Percentiles rank a stretch among this genome's conserved stretches.
These are phyloP conservation scores for Hypsopygia costalis DNA, from an alignment of 2,888 invertebrate genomes.

Conservation along the genomic window DNA sequence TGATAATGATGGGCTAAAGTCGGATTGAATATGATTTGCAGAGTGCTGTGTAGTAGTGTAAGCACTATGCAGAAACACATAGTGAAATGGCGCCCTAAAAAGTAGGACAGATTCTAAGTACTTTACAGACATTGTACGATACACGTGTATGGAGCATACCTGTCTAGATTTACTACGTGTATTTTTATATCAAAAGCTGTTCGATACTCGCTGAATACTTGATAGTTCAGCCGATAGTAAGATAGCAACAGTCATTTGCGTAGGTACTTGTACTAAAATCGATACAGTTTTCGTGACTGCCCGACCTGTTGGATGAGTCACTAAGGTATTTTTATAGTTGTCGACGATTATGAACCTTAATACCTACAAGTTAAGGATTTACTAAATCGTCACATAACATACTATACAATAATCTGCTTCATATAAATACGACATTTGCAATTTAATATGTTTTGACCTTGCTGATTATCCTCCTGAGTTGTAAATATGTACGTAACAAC, in stretches of 20 bases:
- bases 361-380: conserved; percentile 24
- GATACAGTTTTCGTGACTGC: conserved; percentile 55
- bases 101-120: not conserved
- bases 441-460: conserved; percentile 47
- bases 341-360: conserved; percentile 39
- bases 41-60: too few relatives aligned
- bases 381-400: conserved; percentile 27
- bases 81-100: not conserved
- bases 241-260: conserved; percentile 29
- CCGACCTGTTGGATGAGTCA: conserved; percentile 51
- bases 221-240: conserved; percentile 8
- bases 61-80: too few relatives aligned
- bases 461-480: conserved; percentile 33
- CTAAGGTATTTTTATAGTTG: conserved; percentile 27
- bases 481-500: conserved; percentile 36
- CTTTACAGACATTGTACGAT: not conserved
- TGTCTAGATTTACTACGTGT: not conserved
- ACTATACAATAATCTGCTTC: conserved; percentile 37
- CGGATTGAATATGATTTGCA: too few relatives aligned
- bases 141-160: not conserved
- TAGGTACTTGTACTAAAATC: conserved; percentile 44
- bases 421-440: conserved; percentile 42
- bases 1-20: too few relatives aligned
- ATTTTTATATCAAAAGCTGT: not conserved
- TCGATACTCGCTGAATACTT: conserved; percentile 1